Base-by-base conservation (phyloP, 2,113 vertebrate genomes). In the Fregetta grallaria region DNA sequence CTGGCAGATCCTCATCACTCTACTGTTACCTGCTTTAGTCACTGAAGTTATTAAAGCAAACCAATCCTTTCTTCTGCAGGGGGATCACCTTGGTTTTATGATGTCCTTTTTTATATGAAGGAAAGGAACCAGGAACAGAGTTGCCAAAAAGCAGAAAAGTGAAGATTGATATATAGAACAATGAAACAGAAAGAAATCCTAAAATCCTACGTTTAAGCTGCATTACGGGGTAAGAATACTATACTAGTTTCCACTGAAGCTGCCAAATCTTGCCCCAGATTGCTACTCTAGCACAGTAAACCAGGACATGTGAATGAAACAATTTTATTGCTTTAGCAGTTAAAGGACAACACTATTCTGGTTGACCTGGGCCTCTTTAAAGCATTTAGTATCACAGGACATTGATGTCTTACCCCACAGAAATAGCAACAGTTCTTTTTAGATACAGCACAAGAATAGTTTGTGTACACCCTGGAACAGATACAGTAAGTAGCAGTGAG, bases 81-180 rank as follows among this genome's bases (percentile, higher is more conserved):
- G 63, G 58, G 79, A 83, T 86, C 91, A 88, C 71, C 53, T 86
- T 94, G 74, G 30, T 68, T 90, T 94, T 96, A 92, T 83, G 88
- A 83, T 61, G 79, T 73, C 52, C 79, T 88, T 75, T 76, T 94
- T 86, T 79, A 96, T 11, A 65, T n/a, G 72, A 92, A 95, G 88
- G 76, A 93, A 96, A 86, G 67, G 71, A 94, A 90, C 78, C 44
- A 88, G 91, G 79, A 92, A 95, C 21, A 74, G 81, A 91, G 62
- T 92, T 88, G 91, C 89, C 96, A 90, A 92, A 96, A 92, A 94
- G 82, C 56, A 96, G 78, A 83, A 73, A 94, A 94, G 45, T 59
- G 53, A 92, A 88, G 72, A 86, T 1, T 83, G 71, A 88, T 52
- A 82, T 7, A 88, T 0, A 86, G 79, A 86, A 86, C 38, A 91